These are phyloP conservation scores for Drosophila seguyi DNA, from an alignment of 1,140 invertebrate genomes.

Conservation along the genomic window DNA sequence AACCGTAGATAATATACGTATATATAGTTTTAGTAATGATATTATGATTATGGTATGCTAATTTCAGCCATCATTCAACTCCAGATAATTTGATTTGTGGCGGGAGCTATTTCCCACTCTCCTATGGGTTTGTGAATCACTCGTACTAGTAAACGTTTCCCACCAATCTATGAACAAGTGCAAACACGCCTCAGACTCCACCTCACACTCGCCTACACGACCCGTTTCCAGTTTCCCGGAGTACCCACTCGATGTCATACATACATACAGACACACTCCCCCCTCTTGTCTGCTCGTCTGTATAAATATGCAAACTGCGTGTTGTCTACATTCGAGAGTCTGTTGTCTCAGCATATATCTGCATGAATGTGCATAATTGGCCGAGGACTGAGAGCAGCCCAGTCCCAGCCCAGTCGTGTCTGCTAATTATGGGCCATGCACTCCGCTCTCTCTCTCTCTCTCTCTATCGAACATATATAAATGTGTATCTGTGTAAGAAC, in stretches of 20 bases:
- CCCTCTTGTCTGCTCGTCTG: conserved; percentile 31
- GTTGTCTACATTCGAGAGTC: conserved; percentile 44
- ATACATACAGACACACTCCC: neutral
- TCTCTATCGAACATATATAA: conserved; percentile 41
- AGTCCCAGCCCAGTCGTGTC: neutral
- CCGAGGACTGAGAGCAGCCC: conserved; percentile 5
- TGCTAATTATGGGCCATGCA: conserved; percentile 34
- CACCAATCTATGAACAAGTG: conserved; percentile 55
- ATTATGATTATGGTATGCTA: conserved; percentile 32
- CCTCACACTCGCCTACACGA: conserved; percentile 13
- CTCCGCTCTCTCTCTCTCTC: neutral
- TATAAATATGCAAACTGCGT: conserved; percentile 52
- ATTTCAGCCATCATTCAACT: conserved; percentile 33
- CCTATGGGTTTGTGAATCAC: conserved; percentile 45
- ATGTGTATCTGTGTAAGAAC: conserved; percentile 52
- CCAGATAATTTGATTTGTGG: conserved; percentile 22
- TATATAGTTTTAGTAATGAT: conserved; percentile 10
- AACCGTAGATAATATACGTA: conserved; percentile 3
- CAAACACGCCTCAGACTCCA: conserved; percentile 35
- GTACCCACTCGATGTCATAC: conserved; percentile 9
- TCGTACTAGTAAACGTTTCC: conserved; percentile 63
- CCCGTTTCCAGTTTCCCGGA: conserved; percentile 1
- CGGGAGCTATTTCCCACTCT: conserved; percentile 26
- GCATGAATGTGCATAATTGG: conserved; percentile 54
- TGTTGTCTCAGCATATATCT: conserved; percentile 38